phyloP scores from a whole-genome alignment of 2,797 vertebrate species.

The Urosaurus nigricauda region DNA sequence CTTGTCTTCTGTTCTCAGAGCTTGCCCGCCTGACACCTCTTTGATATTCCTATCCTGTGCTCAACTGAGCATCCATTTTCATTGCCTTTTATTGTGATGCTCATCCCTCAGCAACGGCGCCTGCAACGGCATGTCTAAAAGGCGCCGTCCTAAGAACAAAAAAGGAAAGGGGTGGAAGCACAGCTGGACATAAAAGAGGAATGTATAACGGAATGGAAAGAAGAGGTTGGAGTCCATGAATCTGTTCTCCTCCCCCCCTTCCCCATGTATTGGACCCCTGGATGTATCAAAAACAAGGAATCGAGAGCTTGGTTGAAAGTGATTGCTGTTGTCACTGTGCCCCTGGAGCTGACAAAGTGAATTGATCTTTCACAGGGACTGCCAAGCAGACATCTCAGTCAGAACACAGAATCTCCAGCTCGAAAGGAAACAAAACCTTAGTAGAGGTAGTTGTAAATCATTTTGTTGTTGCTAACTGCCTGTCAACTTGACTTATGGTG shows the following conservation, averaged over 20 bases:
- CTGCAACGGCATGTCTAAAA: neutral
- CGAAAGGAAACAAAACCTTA: neutral
- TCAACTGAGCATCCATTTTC: neutral
- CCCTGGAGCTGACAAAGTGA: neutral
- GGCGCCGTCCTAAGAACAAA: neutral
- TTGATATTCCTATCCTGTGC: slow-evolving; percentile 35
- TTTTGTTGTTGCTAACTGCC: neutral
- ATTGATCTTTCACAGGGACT: too few relatives aligned
- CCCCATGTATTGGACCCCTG: neutral
- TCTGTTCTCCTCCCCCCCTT: neutral
- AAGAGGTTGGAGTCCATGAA: neutral
- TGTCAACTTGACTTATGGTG: neutral
- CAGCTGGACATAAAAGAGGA: neutral
- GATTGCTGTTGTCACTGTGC: neutral
- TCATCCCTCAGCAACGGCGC: slow-evolving; percentile 1
- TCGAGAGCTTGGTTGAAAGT: neutral
- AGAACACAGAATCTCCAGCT: neutral
- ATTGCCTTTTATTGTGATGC: neutral
- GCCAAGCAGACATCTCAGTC: neutral
- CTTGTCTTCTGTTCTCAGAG: neutral
- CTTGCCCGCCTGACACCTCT: neutral
- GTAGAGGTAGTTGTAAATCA: neutral
- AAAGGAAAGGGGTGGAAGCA: neutral
- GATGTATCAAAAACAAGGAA: neutral
- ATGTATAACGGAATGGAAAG: neutral